A percentile compares a stretch with the other conserved stretches of the same genome.
Conservation (phyloP, 2,113 vertebrate genomes). For the Cottus gobio region DNA sequence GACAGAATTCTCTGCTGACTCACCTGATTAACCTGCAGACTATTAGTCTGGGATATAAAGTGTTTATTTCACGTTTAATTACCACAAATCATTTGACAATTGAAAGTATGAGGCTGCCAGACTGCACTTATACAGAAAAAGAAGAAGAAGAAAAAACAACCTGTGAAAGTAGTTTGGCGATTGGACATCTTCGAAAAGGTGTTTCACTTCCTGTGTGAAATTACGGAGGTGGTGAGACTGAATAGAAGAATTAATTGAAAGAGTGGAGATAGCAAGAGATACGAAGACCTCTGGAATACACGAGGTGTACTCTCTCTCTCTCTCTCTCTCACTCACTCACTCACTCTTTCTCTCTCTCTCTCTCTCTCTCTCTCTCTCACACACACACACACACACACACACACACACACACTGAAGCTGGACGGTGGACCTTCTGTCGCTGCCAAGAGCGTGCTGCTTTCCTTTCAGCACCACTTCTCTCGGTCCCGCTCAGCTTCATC, state of each 20-base stretch:
- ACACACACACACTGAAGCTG: conserved; percentile 30
- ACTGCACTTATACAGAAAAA: neutral
- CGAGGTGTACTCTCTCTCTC: conserved; percentile 26
- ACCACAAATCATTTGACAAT: conserved; percentile 48
- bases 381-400: conserved; percentile 28
- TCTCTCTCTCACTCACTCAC: conserved; percentile 18
- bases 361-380: conserved; percentile 16
- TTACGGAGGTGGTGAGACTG: conserved; percentile 36
- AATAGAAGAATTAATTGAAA: conserved; percentile 11
- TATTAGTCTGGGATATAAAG: conserved; percentile 40
- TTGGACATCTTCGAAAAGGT: neutral
- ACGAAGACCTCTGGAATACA: conserved; percentile 38
- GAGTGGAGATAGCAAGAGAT: conserved; percentile 54
- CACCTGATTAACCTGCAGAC: conserved; percentile 9
- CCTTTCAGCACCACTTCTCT: conserved; percentile 77
- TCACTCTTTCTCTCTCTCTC: conserved; percentile 25
- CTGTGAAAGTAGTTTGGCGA: neutral
- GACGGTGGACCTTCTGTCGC: conserved; percentile 12
- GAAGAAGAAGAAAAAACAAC: neutral
- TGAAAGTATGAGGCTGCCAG: conserved; percentile 25
- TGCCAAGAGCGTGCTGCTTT: conserved; percentile 77
- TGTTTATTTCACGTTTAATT: conserved; percentile 56
- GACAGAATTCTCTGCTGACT: conserved; percentile 43
- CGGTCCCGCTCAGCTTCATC: conserved; percentile 30
- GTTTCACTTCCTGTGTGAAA: conserved; percentile 30